Evolutionary conservation across 64 coral and sea anemone genomes (phyloP).

Genomic region (Trachythela sp.): DNA sequence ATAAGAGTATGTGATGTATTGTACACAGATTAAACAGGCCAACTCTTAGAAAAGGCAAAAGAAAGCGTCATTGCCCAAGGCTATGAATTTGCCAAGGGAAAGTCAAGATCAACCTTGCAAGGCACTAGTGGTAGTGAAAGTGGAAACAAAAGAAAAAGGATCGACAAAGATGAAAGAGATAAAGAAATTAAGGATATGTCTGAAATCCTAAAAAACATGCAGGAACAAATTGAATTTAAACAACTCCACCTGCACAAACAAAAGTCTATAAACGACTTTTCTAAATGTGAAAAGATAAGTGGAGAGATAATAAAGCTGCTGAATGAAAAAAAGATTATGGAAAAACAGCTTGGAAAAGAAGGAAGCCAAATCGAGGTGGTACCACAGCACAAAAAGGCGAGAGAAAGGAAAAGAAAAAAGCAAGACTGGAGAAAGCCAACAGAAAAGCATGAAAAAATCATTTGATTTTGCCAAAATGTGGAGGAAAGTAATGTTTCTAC

Average conservation of each 20-base stretch:
- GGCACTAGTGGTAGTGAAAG: not conserved
- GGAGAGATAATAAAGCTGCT: not conserved
- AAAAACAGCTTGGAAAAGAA: constrained; percentile 20
- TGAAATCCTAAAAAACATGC: not conserved
- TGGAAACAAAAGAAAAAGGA: not conserved
- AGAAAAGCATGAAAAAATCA: not conserved
- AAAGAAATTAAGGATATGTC: too few species aligned
- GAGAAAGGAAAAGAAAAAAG: not conserved
- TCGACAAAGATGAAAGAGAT: not conserved
- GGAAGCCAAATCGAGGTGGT: not conserved
- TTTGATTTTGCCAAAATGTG: not conserved
- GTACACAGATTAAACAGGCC: too few species aligned
- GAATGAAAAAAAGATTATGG: not conserved
- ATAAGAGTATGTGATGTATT: too few species aligned
- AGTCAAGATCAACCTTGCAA: not conserved
- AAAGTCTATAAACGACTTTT: not conserved
- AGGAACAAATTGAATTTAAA: not conserved
- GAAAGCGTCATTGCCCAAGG: not conserved
- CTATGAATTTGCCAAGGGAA: not conserved
- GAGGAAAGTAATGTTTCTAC: not conserved
- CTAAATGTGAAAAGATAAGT: not conserved
- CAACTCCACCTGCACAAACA: not conserved
- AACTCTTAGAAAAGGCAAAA: constrained; percentile 8
- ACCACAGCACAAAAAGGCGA: not conserved
- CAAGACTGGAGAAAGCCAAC: not conserved